These are phyloP conservation scores for Cyprinodon tularosa DNA, from an alignment of 2,113 vertebrate genomes.

Conservation along the genomic window DNA sequence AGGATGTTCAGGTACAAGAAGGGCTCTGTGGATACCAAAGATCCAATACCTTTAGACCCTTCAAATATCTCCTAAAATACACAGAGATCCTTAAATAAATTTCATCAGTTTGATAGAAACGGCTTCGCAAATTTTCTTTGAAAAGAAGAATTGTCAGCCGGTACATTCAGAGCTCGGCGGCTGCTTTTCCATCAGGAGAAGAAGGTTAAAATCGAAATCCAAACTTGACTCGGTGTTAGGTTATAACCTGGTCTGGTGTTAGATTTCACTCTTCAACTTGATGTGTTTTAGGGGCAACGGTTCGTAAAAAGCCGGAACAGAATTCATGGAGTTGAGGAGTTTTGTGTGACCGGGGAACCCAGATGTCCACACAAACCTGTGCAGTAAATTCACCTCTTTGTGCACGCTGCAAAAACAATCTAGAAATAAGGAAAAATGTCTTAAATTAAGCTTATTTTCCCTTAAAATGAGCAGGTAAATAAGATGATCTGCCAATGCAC, in stretches of 20 bases:
- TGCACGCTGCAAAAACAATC: no score
- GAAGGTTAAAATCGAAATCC: background rate
- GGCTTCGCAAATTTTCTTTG: background rate
- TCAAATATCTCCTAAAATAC: background rate
- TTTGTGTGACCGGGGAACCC: background rate
- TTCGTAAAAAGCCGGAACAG: background rate
- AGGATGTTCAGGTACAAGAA: background rate
- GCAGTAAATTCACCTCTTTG: background rate
- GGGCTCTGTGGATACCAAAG: background rate
- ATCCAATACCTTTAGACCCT: background rate
- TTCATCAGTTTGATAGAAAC: conserved; percentile 1
- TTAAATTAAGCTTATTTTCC: no score
- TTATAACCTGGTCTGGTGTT: background rate
- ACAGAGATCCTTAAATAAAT: background rate
- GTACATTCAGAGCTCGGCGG: conserved; percentile 17
- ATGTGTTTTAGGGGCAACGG: background rate
- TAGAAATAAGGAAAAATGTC: no score
- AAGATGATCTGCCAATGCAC: no score
- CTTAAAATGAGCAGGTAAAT: no score
- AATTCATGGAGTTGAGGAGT: background rate
- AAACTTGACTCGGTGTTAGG: background rate
- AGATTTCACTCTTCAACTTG: no score
- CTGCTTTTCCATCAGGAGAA: accelerated
- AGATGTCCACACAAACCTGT: background rate
- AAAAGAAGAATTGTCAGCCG: conserved; percentile 1